Evolutionary conservation across 2,888 invertebrate species (phyloP).

Genomic region (Cantharis rustica): DNA sequence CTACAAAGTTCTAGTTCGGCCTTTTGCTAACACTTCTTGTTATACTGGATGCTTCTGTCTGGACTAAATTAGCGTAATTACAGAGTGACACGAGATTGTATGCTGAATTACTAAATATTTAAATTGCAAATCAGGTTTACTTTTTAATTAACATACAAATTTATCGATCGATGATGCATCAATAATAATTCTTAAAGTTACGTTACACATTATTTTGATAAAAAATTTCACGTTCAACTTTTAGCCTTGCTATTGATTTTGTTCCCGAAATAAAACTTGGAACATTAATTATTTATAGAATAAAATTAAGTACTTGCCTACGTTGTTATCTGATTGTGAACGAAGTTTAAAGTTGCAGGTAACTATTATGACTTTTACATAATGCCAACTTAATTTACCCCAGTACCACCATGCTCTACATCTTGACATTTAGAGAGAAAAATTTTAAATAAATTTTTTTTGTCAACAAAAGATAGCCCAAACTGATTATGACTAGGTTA

Average conservation of each 20-base stretch:
- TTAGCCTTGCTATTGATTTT: background rate
- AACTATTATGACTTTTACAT: background rate
- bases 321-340: background rate
- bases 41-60: conserved; percentile 21
- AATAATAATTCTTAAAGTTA: too few species aligned
- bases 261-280: background rate
- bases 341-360: background rate
- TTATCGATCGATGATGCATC: background rate
- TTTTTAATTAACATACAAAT: background rate
- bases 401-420: background rate
- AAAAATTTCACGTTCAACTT: background rate
- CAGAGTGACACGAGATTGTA: conserved; percentile 17
- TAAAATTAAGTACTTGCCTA: background rate
- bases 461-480: too few species aligned
- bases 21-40: conserved; percentile 10
- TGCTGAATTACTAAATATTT: conserved; percentile 26
- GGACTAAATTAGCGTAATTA: conserved; percentile 33
- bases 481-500: too few species aligned
- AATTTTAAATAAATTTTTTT: too few species aligned
- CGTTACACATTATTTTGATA: background rate
- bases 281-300: background rate
- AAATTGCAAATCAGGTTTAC: conserved; percentile 20
- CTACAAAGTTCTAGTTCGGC: conserved; percentile 7
- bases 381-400: background rate
- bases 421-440: background rate